Conservation (phyloP, 1,140 invertebrate species). For the Cheumatopsyche charites region DNA sequence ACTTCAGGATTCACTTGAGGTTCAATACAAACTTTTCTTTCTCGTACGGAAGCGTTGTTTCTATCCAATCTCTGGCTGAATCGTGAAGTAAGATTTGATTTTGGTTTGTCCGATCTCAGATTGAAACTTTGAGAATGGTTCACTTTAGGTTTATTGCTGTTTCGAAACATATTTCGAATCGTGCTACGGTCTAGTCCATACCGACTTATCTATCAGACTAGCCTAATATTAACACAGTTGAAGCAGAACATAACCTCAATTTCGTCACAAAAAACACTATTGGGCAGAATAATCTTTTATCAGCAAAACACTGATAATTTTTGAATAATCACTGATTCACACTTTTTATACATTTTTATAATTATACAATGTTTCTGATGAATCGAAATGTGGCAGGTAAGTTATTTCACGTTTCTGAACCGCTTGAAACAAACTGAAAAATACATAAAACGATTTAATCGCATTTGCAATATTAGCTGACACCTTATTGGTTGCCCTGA, state of each 20-base stretch:
- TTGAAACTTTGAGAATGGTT: slow-evolving; percentile 11
- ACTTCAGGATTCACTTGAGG: not conserved
- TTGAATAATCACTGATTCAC: not conserved
- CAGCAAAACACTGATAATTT: not conserved
- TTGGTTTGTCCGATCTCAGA: not conserved
- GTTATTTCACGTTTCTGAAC: no score
- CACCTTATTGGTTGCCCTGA: slow-evolving; percentile 18
- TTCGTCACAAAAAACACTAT: not conserved
- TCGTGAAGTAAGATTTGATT: not conserved
- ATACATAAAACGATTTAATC: not conserved
- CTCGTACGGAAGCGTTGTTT: not conserved
- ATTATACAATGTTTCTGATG: no score
- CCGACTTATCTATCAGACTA: no score
- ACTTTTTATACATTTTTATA: no score
- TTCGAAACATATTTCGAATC: not conserved
- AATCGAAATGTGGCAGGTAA: no score
- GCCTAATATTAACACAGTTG: no score
- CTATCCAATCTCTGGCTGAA: not conserved
- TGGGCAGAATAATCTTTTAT: not conserved
- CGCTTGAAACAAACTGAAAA: slow-evolving; percentile 3
- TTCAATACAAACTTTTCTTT: not conserved
- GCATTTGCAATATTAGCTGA: slow-evolving; percentile 16
- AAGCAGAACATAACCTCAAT: slow-evolving; percentile 9
- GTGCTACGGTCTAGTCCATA: no score
- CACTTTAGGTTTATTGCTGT: not conserved